Percentiles rank a stretch among this genome's conserved stretches.
Conservation (phyloP, 64 coral and sea anemone genomes). For the Orbicella faveolata region DNA sequence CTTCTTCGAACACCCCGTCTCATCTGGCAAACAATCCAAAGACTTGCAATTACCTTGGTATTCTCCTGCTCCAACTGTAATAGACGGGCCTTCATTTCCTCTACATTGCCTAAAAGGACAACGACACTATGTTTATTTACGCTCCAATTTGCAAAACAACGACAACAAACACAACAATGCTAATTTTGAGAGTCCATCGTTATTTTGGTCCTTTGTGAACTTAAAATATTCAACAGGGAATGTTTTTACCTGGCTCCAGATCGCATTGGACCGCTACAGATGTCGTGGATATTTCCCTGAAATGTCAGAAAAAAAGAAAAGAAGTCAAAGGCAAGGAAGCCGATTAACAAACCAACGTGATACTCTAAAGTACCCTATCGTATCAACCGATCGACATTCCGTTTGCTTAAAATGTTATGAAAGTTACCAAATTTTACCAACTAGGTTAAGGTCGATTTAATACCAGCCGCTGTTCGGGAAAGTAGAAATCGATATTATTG, state of each 20-base stretch:
- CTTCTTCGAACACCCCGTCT: too few species aligned
- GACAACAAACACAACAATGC: not conserved
- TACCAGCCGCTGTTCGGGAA: too few species aligned
- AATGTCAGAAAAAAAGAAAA: not conserved
- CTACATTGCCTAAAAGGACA: constrained; percentile 3
- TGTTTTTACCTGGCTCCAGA: not conserved
- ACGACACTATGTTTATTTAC: too few species aligned
- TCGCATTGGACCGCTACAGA: constrained; percentile 35
- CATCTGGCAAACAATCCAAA: not conserved
- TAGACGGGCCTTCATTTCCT: constrained; percentile 20
- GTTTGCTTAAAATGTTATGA: not conserved
- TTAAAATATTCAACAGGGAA: not conserved
- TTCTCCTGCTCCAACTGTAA: constrained; percentile 16
- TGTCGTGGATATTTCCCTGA: not conserved
- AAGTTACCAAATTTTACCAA: not conserved
- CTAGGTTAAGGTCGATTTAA: too few species aligned
- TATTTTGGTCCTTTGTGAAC: not conserved
- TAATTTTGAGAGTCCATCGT: not conserved
- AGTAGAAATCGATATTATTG: too few species aligned
- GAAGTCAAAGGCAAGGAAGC: not conserved
- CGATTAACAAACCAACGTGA: not conserved
- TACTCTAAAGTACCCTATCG: not conserved
- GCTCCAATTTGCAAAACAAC: not conserved
- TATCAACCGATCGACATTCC: not conserved
- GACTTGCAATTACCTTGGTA: not conserved